Conservation (phyloP, 1,140 invertebrate genomes). For the Megalonaias nervosa region DNA sequence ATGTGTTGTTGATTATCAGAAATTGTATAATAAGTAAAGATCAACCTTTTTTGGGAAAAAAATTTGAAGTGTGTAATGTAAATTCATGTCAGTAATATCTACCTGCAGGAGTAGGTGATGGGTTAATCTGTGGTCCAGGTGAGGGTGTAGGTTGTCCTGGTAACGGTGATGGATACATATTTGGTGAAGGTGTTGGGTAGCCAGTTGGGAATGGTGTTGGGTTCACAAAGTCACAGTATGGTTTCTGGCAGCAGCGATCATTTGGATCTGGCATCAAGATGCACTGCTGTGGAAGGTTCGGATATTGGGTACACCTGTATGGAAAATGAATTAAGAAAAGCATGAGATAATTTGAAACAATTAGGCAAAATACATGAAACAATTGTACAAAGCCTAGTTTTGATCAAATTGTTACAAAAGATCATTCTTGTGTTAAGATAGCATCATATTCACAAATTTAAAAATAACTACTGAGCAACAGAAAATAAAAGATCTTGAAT, state of each 20-base stretch:
- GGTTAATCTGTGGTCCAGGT: conserved; percentile 7
- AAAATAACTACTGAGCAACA: background rate
- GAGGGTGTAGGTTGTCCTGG: conserved; percentile 23
- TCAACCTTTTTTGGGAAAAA: too few relatives aligned
- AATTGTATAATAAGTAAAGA: too few relatives aligned
- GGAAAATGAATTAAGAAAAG: background rate
- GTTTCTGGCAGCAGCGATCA: conserved; percentile 54
- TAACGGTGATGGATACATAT: conserved; percentile 28
- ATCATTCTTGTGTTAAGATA: background rate
- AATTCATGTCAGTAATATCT: background rate
- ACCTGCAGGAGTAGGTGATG: conserved; percentile 17
- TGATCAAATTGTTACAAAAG: background rate
- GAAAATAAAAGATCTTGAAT: too few relatives aligned
- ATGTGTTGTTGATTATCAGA: too few relatives aligned
- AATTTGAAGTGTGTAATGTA: too few relatives aligned
- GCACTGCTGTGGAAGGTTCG: conserved; percentile 50
- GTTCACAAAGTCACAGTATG: conserved; percentile 59
- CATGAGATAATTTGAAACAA: background rate
- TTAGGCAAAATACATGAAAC: background rate
- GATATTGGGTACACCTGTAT: conserved; percentile 48
- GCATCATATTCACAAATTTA: background rate
- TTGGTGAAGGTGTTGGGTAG: conserved; percentile 49
- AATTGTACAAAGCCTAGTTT: background rate
- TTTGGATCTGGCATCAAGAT: conserved; percentile 51
- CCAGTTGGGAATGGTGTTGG: conserved; percentile 60